These are phyloP conservation scores for Globicephala melas DNA, from an alignment of 2,113 vertebrate species.

Conservation along the genomic window DNA sequence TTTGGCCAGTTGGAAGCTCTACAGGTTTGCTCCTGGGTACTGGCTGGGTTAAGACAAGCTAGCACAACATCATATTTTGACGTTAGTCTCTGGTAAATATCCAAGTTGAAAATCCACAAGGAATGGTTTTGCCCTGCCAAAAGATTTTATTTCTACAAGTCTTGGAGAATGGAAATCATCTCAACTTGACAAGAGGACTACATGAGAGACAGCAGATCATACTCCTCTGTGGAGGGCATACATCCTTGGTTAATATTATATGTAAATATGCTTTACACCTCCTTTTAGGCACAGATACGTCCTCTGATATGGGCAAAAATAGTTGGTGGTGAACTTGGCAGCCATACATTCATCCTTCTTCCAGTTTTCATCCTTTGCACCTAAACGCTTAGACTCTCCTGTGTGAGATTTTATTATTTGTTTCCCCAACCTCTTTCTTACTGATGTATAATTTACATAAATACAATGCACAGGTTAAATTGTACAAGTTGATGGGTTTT, in stretches of 20 bases:
- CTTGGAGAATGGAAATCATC: background rate
- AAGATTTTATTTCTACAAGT: background rate
- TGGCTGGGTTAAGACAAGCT: background rate
- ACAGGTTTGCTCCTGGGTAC: background rate
- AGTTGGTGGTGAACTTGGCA: background rate
- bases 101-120: background rate
- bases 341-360: background rate
- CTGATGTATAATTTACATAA: background rate
- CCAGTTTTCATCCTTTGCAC: background rate
- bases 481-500: background rate
- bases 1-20: background rate
- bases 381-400: background rate
- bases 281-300: background rate
- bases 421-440: background rate
- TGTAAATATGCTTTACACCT: background rate
- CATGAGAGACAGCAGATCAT: background rate
- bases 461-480: background rate
- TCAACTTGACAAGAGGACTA: background rate
- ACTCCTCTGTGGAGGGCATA: background rate
- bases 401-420: background rate
- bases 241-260: background rate
- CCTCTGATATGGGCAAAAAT: background rate
- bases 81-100: background rate
- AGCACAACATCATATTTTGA: background rate
- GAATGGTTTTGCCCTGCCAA: background rate